Base-by-base conservation (phyloP, 2,888 invertebrate species). In the Entomobrya multifasciata region DNA sequence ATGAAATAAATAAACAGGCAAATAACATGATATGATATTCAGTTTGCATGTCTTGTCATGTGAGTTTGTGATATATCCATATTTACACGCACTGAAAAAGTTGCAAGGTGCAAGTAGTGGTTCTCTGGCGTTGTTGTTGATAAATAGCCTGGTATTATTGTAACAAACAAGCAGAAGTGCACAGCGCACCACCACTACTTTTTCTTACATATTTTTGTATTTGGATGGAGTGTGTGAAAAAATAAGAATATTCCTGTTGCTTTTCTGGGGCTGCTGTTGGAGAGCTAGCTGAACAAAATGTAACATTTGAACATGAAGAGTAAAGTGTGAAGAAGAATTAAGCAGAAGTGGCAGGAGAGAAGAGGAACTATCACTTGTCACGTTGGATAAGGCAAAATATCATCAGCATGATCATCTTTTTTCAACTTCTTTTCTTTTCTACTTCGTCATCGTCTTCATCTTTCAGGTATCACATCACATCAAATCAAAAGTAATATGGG, bases 361-460 rank as follows among this genome's bases (percentile, higher is more conserved):
- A 77, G 25, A 70, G 17, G 57, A 44, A 76, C 27, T 52, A 79
- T 85, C 85, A 85, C 85, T 85, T 85, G 85, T 85, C 85, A 85
- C 85, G 49, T 78, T 85, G 78, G 78, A 85, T 78, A 70, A 85
- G 84, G 77, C 72, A 79, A 78, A 85, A 79, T 85, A 79, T 78
- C 72, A 78, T 78, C 85, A 79, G 70, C 77, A 70, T 85, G 10
- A 36, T 36, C 36, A 36, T 36, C 36, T 6, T 36, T 8, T 8
- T 36, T 8, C 5, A 36, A 8, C 8, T 65, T 25, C 15, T 60
- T 22, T 47, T 76, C 57, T 70, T 80, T 77, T 83, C 76, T 77
- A 78, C 85, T 85, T 85, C 72, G 76, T 83, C 82, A 74, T 82
- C 82, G 82, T 82, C 83, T 65, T 78, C 78, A 70, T 67, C 25